These are phyloP conservation scores for Aplidium turbinatum DNA, from an alignment of 23 tunicate species.

Conservation along the genomic window DNA sequence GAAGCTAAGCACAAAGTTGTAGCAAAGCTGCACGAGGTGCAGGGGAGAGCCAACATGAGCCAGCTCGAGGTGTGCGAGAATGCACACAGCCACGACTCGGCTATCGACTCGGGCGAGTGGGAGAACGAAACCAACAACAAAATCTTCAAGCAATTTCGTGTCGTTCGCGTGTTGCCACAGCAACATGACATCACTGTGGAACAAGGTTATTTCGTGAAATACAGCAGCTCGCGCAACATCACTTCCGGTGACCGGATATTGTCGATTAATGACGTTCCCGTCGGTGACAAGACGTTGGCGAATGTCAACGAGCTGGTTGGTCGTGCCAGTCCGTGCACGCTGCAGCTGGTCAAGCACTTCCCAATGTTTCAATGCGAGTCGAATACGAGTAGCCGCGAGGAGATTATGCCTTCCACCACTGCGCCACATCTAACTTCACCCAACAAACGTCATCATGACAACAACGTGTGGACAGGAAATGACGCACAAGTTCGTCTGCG, in stretches of 20 bases:
- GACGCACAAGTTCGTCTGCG: constrained; percentile 16
- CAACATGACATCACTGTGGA: constrained; percentile 68
- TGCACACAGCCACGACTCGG: constrained; percentile 87
- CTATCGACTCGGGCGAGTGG: constrained; percentile 85
- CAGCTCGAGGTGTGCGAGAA: constrained; percentile 23
- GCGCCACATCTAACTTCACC: no score
- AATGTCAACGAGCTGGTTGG: constrained; percentile 15
- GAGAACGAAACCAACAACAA: constrained; percentile 48
- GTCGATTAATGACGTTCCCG: constrained; percentile 43
- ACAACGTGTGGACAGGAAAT: constrained; percentile 3
- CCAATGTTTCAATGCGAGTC: no score
- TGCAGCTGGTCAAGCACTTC: constrained; percentile 21
- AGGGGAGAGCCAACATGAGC: constrained; percentile 32
- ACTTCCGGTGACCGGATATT: constrained; percentile 52
- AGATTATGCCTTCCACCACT: no score
- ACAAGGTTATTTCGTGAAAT: constrained; percentile 41
- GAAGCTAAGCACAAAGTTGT: constrained; percentile 55
- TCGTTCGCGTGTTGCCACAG: constrained; percentile 43
- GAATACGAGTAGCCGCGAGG: no score
- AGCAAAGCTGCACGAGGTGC: constrained; percentile 49
- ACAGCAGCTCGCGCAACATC: constrained; percentile 50
- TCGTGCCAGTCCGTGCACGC: background rate
- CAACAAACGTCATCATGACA: no score
- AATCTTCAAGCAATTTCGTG: constrained; percentile 17
- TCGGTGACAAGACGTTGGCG: constrained; percentile 13